Evolutionary conservation across 2,888 invertebrate genomes (phyloP), one percentile per base, ranked within the genome.

Genomic region (Zeuzera pyrina): DNA sequence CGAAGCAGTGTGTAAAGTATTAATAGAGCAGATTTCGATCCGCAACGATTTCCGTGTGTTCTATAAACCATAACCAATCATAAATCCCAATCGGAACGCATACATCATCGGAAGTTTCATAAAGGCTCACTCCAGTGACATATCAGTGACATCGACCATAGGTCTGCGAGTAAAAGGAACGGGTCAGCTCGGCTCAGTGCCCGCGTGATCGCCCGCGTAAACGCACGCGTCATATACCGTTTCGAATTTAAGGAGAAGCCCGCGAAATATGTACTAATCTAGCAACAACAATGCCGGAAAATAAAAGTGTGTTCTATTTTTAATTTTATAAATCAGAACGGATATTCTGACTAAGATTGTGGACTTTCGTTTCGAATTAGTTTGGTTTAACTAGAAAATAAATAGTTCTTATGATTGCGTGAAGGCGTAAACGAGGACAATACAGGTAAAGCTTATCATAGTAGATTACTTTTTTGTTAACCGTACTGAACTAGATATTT

Each of bases 51-150:
- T 58, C 57, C 59, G 57, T 35, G 38, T 53, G 26, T 37, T 37
- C 38, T 29, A 36, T 35, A 44, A 29, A 37, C 35, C 38, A 30
- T 39, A 38, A 35, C 39, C 34, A 40, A 48, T 50, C 43, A 57
- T 49, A 50, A 54, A 55, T 53, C 42, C 56, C 55, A 69, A 62
- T 66, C 77, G 73, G 73, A 71, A 67, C 60, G 42, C 39, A 59
- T 57, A 54, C 52, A 68, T 69, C 68, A 69, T 77, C 78, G 77
- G 77, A 79, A 74, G 73, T 66, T 57, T 61, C 47, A 42, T 51
- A 43, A 45, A 43, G 29, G 32, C 30, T 33, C 45, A 43, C 41
- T 47, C 46, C 35, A 58, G 45, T 61, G 59, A 54, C 59, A 33
- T 22, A n/a, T 21, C 56, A 61, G 57, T 61, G 63, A 64, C 64